A percentile compares a stretch with the other conserved stretches of the same genome.
Conservation (phyloP, 2,797 vertebrate species). For the Hapalemur alaotrensis region DNA sequence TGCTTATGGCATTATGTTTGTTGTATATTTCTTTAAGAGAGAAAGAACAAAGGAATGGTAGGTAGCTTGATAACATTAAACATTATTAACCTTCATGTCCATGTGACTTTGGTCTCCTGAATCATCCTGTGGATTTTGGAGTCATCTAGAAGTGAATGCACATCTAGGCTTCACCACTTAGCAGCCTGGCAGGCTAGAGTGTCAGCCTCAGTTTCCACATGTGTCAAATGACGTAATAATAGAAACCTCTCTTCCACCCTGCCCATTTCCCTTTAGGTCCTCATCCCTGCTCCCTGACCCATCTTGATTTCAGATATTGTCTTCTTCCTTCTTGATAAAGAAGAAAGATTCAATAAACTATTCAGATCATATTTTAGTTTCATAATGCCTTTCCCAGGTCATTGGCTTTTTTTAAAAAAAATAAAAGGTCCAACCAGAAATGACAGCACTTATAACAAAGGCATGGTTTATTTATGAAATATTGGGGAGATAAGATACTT, state of each 20-base stretch:
- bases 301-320: background rate
- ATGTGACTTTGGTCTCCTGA: background rate
- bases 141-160: background rate
- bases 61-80: background rate
- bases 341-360: background rate
- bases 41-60: background rate
- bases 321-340: background rate
- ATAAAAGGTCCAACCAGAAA: background rate
- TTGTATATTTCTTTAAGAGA: background rate
- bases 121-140: background rate
- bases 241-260: background rate
- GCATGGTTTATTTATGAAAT: background rate
- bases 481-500: background rate
- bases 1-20: background rate
- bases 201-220: background rate
- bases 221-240: background rate
- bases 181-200: background rate
- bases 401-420: background rate
- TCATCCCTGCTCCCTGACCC: fast-evolving
- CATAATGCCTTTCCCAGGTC: background rate
- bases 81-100: background rate
- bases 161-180: background rate
- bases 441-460: background rate
- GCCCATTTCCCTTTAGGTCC: background rate
- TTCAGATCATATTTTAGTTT: background rate